Evolutionary conservation across 2,888 invertebrate species (phyloP), one percentile per base, ranked within the genome.

Genomic region (Hyposoter dolosus): DNA sequence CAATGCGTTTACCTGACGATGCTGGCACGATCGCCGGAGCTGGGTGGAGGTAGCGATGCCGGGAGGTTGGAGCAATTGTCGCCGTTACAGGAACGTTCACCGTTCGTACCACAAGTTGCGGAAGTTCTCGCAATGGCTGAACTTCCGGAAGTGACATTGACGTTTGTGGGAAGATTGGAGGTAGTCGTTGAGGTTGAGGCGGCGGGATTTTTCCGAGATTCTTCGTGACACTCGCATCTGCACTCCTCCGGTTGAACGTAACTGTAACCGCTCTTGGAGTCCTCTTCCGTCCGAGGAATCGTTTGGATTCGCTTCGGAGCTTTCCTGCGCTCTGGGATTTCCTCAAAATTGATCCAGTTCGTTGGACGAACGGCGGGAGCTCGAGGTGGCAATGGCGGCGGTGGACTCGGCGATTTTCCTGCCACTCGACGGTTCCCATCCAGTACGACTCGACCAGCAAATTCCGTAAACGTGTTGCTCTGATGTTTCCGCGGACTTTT

Each of bases 171-270:
- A 32, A 53, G 40, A 23, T 23, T 60, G 45, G 76, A n/a, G n/a
- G 85, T 72, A 0, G 71, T 66, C 15, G 78, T 84, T 50, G 82
- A 32, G 19, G 19, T n/a, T 7, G 77, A 68, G 40, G 72, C 32
- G 47, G 90, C 53, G 12, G 92, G 90, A 53, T 92, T 92, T 72
- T 93, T 91, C 45, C 93, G 90, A 5, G 93, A 93, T 63, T 93
- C 95, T 91, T 97, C 97, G 94, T 98, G 98, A 92, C 98, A 98
- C 94, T 98, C 98, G 94, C 98, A 98, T 92, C 97, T 97, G 92
- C 98, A 98, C 91, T 97, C 97, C 93, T 98, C 98, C 6, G 98
- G 98, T 94, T 97, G 97, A 79, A 98, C 98, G 94, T 98, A 98
- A 94, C 96, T 97, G 90, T 96, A 96, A 88, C 96, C 87, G 79